phyloP scores from a whole-genome alignment of 2,113 vertebrate genomes.

The Corythornis cristatus region DNA sequence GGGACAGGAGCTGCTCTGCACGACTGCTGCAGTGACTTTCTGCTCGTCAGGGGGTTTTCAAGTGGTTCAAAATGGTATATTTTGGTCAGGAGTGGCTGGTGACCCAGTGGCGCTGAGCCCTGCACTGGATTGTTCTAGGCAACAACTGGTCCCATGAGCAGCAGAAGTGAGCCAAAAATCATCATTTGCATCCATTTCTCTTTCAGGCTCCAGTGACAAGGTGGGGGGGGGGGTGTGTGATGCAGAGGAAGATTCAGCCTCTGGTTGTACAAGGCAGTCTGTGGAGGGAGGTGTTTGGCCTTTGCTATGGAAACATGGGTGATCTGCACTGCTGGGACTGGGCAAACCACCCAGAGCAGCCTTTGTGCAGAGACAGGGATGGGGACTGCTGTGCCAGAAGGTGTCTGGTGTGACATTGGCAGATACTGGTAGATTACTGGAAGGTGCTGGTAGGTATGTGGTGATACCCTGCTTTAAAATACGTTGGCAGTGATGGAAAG shows the following conservation, averaged over 20 bases:
- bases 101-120: neutral
- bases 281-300: neutral
- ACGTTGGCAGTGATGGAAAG: neutral
- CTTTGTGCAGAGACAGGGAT: neutral
- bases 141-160: neutral
- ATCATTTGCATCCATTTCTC: neutral
- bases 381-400: neutral
- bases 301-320: neutral
- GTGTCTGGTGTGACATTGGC: neutral
- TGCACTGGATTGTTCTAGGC: neutral
- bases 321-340: neutral
- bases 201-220: neutral
- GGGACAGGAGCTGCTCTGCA: neutral
- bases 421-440: neutral
- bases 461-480: neutral
- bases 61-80: neutral
- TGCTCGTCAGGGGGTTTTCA: neutral
- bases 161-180: neutral
- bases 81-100: neutral
- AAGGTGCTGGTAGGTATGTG: neutral
- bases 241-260: neutral
- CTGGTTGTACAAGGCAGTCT: neutral
- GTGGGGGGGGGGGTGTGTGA: neutral
- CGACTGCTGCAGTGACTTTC: neutral
- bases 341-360: neutral